A percentile compares a stretch with the other conserved stretches of the same genome.
These are phyloP conservation scores for Pyrocephalus nanus DNA, from an alignment of 2,797 vertebrate species.

Conservation along the genomic window DNA sequence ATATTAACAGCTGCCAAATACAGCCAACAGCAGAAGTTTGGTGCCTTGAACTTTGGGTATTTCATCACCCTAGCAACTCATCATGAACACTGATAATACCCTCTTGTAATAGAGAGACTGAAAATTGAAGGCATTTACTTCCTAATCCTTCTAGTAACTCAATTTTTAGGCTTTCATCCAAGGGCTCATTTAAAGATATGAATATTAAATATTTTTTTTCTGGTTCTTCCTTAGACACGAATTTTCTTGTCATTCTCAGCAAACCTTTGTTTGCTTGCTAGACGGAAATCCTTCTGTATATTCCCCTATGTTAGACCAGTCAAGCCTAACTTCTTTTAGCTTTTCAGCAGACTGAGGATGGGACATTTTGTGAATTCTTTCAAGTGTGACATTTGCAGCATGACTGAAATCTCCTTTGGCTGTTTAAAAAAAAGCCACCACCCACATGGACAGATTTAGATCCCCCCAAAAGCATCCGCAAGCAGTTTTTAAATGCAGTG, in stretches of 20 bases:
- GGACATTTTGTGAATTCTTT: slow-evolving; percentile 52
- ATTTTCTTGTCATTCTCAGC: slow-evolving; percentile 4
- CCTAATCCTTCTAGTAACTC: background rate
- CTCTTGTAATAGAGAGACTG: background rate
- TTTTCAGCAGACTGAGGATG: slow-evolving; percentile 47
- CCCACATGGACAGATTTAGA: slow-evolving; percentile 14
- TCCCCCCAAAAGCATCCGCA: slow-evolving; percentile 37
- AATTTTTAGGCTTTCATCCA: background rate
- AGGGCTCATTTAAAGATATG: background rate
- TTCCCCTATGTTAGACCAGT: background rate
- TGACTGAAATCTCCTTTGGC: slow-evolving; percentile 56
- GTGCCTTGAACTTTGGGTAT: background rate
- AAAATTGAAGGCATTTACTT: background rate
- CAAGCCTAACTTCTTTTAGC: slow-evolving; percentile 42
- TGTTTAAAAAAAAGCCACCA: background rate
- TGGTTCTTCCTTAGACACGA: background rate
- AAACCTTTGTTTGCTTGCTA: background rate
- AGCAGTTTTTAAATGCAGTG: slow-evolving; percentile 61
- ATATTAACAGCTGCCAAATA: background rate
- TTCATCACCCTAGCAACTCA: slow-evolving; percentile 13
- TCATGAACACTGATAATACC: background rate
- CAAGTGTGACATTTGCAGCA: slow-evolving; percentile 60
- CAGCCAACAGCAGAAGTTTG: background rate
- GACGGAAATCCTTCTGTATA: slow-evolving; percentile 23
- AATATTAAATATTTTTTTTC: background rate